Base-by-base conservation (phyloP, 2,888 invertebrate genomes). In the Pristionchus mayeri region DNA sequence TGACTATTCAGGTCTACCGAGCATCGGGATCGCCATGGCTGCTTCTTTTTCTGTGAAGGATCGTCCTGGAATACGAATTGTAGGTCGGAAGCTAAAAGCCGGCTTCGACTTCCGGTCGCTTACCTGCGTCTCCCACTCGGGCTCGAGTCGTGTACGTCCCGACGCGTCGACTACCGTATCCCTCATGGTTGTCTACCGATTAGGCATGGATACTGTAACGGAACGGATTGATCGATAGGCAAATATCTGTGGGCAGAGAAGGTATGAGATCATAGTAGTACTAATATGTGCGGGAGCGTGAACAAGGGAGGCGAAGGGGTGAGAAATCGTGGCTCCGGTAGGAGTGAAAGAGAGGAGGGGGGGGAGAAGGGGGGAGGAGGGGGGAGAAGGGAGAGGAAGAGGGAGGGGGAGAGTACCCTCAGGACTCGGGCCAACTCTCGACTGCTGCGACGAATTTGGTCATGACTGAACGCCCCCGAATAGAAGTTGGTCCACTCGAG, bases 141-240 rank as follows among this genome's bases (percentile, higher is more conserved):
- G 50, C 30, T 76, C 50, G 50, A 76, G 76, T 9, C 76, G 48
- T 30, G 76, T 76, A 18, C 50, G 50, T 6, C 76, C 76, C 50
- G 76, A 76, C 50, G 76, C 48, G 76, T 76, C 76, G 21, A 76
- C 76, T 76, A 76, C 76, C 50, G 76, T 76, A 76, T 76, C 50
- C 50, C 71, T 13, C 71, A 71, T 71, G n/a, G n/a, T n/a, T n/a
- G 21, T 30, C 71, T 71, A 71, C 40, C 71, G 71, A 71, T 71
- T 40, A 37, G 40, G 9, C 71, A 71, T 67, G 67, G 37, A 40
- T 44, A 44, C 71, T 71, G 71, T 44, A 71, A 67, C 7, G 67
- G 7, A 34, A 44, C 37, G 40, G 24, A 40, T 71, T n/a, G 24
- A 44, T n/a, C 71, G 24, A 54, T 54, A n/a, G 54, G 21, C 44